These are phyloP conservation scores for Volucella inanis DNA, from an alignment of 2,888 invertebrate species.

Conservation along the genomic window DNA sequence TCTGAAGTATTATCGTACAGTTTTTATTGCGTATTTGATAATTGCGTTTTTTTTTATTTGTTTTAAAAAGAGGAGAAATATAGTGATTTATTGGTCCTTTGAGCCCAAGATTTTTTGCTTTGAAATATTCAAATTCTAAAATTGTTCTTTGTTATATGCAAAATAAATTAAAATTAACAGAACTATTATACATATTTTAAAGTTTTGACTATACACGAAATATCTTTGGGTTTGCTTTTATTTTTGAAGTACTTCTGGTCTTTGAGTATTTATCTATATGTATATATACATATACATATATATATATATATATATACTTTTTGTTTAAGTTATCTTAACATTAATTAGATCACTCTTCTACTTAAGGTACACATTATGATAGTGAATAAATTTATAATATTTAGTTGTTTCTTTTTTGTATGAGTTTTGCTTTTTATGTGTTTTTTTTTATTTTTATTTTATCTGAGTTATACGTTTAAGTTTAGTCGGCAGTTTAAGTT, in stretches of 20 bases:
- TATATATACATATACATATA: conserved; percentile 44
- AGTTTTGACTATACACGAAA: conserved; percentile 51
- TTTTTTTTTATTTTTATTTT: conserved; percentile 45
- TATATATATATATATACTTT: conserved; percentile 49
- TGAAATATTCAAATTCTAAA: conserved; percentile 40
- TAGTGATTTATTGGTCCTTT: conserved; percentile 63
- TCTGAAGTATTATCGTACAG: conserved; percentile 7
- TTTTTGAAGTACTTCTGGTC: conserved; percentile 67
- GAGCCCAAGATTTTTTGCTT: conserved; percentile 53
- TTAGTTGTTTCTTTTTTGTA: conserved; percentile 31
- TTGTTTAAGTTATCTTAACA: conserved; percentile 51
- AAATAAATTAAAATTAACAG: conserved; percentile 29
- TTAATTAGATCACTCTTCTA: conserved; percentile 70
- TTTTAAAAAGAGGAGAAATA: conserved; percentile 33
- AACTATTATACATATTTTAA: conserved; percentile 26
- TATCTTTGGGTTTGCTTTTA: conserved; percentile 68
- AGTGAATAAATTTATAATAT: conserved; percentile 61
- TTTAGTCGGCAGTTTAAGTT: conserved; percentile 73
- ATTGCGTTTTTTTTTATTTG: conserved; percentile 21
- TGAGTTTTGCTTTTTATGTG: conserved; percentile 25
- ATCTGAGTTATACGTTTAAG: conserved; percentile 67
- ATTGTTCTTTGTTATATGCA: conserved; percentile 26
- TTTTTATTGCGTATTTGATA: conserved; percentile 13
- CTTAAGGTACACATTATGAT: conserved; percentile 73
- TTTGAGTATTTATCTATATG: conserved; percentile 36